These are phyloP conservation scores for Rhabdomys dilectus DNA, from an alignment of 2,113 vertebrate genomes.

Conservation along the genomic window DNA sequence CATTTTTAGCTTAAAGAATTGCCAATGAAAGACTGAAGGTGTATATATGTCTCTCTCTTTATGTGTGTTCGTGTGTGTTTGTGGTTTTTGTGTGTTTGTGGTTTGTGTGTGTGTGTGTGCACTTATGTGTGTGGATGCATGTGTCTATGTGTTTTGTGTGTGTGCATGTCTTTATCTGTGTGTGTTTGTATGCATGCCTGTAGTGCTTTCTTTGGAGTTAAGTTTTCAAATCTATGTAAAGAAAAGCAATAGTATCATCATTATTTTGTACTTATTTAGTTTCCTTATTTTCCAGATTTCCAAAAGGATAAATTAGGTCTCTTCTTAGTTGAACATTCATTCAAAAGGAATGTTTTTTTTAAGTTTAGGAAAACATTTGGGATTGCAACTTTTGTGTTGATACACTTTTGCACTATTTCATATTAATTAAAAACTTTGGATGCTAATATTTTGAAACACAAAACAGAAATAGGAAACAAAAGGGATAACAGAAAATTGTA, in stretches of 20 bases:
- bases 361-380: background rate
- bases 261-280: slow-evolving; percentile 20
- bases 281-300: slow-evolving; percentile 1
- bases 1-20: too few species aligned
- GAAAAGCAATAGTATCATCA: background rate
- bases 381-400: background rate
- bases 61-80: too few species aligned
- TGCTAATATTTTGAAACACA: background rate
- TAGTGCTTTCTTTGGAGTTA: background rate
- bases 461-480: background rate
- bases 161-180: background rate
- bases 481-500: background rate
- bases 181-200: background rate
- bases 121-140: background rate
- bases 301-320: background rate
- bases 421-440: background rate
- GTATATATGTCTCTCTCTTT: too few species aligned
- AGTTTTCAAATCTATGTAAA: background rate
- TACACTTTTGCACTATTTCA: background rate
- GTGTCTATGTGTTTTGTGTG: background rate
- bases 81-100: too few species aligned
- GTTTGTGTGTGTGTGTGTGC: too few species aligned
- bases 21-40: too few species aligned
- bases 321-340: background rate
- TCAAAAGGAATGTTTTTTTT: background rate